Conservation (phyloP, 2,888 invertebrate genomes). For the Scaptomyza parva region DNA sequence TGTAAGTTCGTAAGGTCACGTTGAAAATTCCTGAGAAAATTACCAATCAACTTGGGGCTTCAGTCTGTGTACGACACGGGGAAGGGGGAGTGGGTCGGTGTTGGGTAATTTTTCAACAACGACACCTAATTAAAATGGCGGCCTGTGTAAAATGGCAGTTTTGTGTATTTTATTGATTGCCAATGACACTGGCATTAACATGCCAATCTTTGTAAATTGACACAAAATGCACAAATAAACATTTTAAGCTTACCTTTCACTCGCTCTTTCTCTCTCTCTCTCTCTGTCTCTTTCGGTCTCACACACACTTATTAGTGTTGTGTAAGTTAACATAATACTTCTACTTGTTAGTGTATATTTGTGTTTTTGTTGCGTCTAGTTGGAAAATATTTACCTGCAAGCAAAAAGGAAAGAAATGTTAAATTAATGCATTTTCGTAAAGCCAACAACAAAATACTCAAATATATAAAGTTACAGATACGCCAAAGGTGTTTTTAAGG, state of each 20-base stretch:
- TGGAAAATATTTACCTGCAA: constrained; percentile 57
- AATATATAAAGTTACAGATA: not conserved
- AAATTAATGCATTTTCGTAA: constrained; percentile 12
- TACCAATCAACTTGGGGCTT: constrained; percentile 24
- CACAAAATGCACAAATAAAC: constrained; percentile 21
- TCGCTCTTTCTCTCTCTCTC: constrained; percentile 6
- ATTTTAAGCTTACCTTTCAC: constrained; percentile 32
- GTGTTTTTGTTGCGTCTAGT: not conserved
- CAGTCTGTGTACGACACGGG: too few species aligned
- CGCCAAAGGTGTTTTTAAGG: not conserved
- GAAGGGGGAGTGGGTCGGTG: not conserved
- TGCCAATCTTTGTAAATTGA: constrained; percentile 2
- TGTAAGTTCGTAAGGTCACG: constrained; percentile 11
- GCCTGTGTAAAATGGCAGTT: constrained; percentile 2
- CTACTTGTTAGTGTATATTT: too few species aligned
- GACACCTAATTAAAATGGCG: constrained; percentile 37
- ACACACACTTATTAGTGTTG: too few species aligned
- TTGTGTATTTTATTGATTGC: constrained; percentile 27
- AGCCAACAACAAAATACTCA: not conserved
- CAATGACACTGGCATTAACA: constrained; percentile 14
- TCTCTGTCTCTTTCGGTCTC: not conserved
- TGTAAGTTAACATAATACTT: not conserved
- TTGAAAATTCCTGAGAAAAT: constrained; percentile 24
- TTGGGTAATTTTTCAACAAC: constrained; percentile 8
- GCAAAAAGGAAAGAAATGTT: constrained; percentile 24